A percentile compares a stretch with the other conserved stretches of the same genome.
These are phyloP conservation scores for Tetragnatha montana DNA, from an alignment of 2,888 invertebrate genomes.

Conservation along the genomic window DNA sequence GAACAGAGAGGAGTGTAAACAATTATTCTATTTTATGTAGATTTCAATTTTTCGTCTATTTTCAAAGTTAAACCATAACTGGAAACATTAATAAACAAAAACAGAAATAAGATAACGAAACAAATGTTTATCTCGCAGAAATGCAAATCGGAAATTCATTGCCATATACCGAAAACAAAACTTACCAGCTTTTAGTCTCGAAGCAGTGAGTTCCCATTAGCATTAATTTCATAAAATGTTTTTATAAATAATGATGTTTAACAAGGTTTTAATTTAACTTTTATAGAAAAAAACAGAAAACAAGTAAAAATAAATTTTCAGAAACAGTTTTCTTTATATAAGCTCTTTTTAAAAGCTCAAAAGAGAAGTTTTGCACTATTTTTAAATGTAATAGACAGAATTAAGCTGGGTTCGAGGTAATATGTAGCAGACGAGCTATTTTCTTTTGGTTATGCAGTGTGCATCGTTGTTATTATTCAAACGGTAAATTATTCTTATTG, in stretches of 20 bases:
- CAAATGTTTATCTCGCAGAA: constrained; percentile 20
- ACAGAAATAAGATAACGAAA: constrained; percentile 18
- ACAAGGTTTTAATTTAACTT: too few species aligned
- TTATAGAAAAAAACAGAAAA: not conserved
- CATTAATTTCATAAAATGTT: not conserved
- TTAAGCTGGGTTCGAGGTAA: constrained; percentile 17
- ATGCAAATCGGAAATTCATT: constrained; percentile 25
- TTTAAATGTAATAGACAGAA: not conserved
- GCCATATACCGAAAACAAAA: constrained; percentile 19
- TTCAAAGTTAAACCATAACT: constrained; percentile 20
- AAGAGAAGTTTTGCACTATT: not conserved
- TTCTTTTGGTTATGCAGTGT: constrained; percentile 49
- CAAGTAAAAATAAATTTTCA: not conserved
- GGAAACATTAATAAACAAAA: constrained; percentile 1
- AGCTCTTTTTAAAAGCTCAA: not conserved
- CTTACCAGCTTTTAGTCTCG: not conserved
- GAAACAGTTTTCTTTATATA: not conserved
- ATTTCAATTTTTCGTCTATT: not conserved
- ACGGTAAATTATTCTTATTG: constrained; percentile 23
- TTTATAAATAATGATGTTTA: too few species aligned
- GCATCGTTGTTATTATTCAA: constrained; percentile 11
- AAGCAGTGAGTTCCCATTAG: not conserved
- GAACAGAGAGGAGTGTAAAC: not conserved
- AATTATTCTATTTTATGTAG: not conserved
- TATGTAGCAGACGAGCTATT: constrained; percentile 61